Conservation (phyloP, 1,140 invertebrate species). For the Heliothis virescens region DNA sequence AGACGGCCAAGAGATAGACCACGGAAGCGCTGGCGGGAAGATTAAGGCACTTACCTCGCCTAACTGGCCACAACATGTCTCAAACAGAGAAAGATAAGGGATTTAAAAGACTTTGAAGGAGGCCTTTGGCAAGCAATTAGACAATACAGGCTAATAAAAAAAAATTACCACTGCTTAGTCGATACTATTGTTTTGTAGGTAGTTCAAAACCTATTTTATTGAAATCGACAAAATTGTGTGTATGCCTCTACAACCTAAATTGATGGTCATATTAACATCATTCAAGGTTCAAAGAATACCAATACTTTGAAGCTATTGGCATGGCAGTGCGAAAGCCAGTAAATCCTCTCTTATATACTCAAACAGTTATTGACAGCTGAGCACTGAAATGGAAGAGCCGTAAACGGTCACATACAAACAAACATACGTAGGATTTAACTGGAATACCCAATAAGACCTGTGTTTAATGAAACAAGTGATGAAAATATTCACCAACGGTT, state of each 20-base stretch:
- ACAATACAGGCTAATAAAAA: too few relatives aligned
- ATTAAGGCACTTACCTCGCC: too few relatives aligned
- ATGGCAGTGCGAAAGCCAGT: slow-evolving; percentile 10
- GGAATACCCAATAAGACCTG: neutral
- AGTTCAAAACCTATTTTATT: too few relatives aligned
- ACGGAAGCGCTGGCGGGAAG: too few relatives aligned
- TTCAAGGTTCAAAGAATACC: neutral
- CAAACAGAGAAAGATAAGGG: too few relatives aligned
- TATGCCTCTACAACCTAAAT: neutral
- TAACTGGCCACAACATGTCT: too few relatives aligned
- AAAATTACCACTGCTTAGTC: too few relatives aligned
- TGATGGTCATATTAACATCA: neutral
- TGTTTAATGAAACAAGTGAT: neutral
- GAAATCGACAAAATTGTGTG: neutral
- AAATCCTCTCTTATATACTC: slow-evolving; percentile 16
- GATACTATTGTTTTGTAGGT: too few relatives aligned
- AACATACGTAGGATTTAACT: slow-evolving; percentile 7
- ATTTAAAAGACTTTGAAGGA: too few relatives aligned
- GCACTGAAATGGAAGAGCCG: slow-evolving; percentile 2
- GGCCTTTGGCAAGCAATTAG: too few relatives aligned
- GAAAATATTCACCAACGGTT: too few relatives aligned
- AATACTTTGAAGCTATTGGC: slow-evolving; percentile 12
- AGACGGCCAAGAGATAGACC: too few relatives aligned
- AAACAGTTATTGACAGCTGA: slow-evolving; percentile 24
- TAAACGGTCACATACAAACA: slow-evolving; percentile 22